phyloP scores from a whole-genome alignment of 2,113 vertebrate genomes.

The Actenoides hombroni region DNA sequence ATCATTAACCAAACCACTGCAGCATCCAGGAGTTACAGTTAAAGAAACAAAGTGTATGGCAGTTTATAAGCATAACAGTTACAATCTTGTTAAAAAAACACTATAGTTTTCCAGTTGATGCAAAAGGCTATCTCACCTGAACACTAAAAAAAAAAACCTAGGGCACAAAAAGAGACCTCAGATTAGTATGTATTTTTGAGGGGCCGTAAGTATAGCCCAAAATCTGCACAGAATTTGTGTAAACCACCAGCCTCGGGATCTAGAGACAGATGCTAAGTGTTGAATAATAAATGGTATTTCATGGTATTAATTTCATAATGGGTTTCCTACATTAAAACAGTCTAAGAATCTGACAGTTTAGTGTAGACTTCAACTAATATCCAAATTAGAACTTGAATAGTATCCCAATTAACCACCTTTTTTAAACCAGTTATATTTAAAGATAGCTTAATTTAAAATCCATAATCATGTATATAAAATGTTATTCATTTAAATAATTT shows the following conservation, averaged over 20 bases:
- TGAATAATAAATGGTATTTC: neutral
- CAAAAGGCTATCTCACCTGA: neutral
- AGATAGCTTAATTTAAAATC: neutral
- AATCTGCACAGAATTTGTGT: neutral
- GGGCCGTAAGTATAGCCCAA: neutral
- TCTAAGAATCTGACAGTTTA: neutral
- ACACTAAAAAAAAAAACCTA: neutral
- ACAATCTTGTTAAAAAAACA: neutral
- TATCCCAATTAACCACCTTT: neutral
- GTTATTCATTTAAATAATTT: neutral
- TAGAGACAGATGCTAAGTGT: neutral
- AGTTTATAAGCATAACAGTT: accelerated
- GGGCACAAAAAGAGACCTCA: neutral
- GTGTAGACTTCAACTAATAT: neutral
- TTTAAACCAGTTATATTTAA: neutral
- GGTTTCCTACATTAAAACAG: neutral
- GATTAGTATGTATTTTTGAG: neutral
- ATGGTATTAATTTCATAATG: neutral
- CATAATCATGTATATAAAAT: neutral
- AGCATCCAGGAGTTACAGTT: neutral
- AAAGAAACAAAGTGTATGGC: neutral
- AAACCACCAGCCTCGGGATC: neutral
- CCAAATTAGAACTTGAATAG: neutral
- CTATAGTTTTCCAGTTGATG: neutral
- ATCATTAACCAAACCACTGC: neutral